Evolutionary conservation across 2,113 vertebrate species (phyloP), one percentile per base, ranked within the genome.

Genomic region (Crocuta crocuta): DNA sequence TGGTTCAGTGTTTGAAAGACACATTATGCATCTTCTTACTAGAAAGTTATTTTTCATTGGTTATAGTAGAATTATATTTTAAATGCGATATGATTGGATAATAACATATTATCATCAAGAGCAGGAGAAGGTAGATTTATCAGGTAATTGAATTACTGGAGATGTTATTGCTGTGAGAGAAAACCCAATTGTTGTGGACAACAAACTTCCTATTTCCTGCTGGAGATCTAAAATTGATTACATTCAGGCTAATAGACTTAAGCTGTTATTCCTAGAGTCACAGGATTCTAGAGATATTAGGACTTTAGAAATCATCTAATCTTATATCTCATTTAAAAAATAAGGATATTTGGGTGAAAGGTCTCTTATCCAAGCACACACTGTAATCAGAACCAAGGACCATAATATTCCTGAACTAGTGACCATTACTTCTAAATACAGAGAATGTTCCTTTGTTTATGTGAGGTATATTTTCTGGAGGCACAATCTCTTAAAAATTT

Each of bases 41-140:
- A 92, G 74, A 58, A 85, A 82, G 71, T 39, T 86, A 82, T 95
- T 97, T 96, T 50, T 9, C 31, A 71, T 71, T 88, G 58, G 31
- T 78, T 88, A 48, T 92, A 83, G 82, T 84, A 76, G 58, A 95
- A 95, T 96, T 96, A 26, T 65, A 81, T 84, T 96, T 78, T 93
- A 81, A 73, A 73, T 95, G 65, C 66, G n/a, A 55, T 71, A 2
- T 84, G 33, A 87, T 85, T 94, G 81, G 31, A 73, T 87, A 91
- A 88, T 91, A 85, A 70, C 23, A 39, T 63, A 53, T 88, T 85
- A 76, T 84, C n/a, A 33, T 84, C 63, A 73, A 97, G 50, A 48
- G 21, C 43, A 90, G 87, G 68, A 81, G 68, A 96, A 80, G 68
- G 55, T 91, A 71, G 26, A 24, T 68, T 92, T 66, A n/a, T 86